A percentile compares a stretch with the other conserved stretches of the same genome.
Conservation (phyloP, 2,888 invertebrate species). For the Dione juno region DNA sequence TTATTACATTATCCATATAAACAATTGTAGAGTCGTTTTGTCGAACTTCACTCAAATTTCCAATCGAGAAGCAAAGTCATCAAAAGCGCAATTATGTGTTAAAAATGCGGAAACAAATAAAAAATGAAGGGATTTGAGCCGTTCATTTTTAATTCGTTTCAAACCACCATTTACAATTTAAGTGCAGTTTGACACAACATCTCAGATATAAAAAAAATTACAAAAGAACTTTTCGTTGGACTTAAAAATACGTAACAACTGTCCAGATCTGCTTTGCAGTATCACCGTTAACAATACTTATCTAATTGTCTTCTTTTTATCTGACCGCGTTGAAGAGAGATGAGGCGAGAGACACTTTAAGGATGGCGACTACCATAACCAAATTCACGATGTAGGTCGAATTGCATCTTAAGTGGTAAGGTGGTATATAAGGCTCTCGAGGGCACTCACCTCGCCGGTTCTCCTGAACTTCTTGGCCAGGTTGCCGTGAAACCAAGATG, state of each 20-base stretch:
- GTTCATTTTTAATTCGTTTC: conserved; percentile 55
- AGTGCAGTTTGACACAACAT: conserved; percentile 84
- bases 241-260: conserved; percentile 82
- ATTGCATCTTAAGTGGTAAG: conserved; percentile 84
- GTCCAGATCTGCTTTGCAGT: conserved; percentile 81
- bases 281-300: conserved; percentile 80
- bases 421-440: conserved; percentile 79
- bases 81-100: conserved; percentile 62
- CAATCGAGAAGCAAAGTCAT: conserved; percentile 66
- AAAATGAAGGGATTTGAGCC: conserved; percentile 50
- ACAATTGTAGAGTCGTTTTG: conserved; percentile 58
- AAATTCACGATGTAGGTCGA: conserved; percentile 83
- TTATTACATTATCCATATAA: conserved; percentile 36
- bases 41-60: conserved; percentile 81
- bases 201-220: conserved; percentile 59
- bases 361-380: conserved; percentile 80
- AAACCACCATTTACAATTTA: conserved; percentile 81
- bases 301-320: conserved; percentile 75
- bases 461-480: conserved; percentile 77
- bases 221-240: conserved; percentile 63
- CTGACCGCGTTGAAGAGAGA: conserved; percentile 82
- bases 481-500: conserved; percentile 81
- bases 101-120: conserved; percentile 58
- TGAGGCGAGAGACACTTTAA: conserved; percentile 79
- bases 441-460: conserved; percentile 82